Percentiles rank a stretch among this genome's conserved stretches.
phyloP scores from a whole-genome alignment of 2,113 vertebrate genomes.

The Sakesphorus luctuosus region DNA sequence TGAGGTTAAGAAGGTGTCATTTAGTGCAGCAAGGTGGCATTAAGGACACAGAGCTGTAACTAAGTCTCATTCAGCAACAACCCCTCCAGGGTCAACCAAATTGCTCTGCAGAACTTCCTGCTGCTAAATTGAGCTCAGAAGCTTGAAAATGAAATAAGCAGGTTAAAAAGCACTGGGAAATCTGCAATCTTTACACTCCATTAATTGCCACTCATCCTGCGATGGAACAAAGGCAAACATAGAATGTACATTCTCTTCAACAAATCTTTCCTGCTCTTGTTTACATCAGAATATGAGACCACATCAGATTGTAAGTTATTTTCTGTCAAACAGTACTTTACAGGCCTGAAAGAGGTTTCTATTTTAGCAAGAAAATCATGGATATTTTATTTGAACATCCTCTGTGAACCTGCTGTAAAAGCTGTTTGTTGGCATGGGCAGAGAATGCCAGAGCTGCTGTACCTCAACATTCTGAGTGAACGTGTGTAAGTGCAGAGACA shows the following conservation, averaged over 20 bases:
- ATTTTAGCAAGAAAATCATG: constrained; percentile 55
- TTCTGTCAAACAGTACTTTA: constrained; percentile 58
- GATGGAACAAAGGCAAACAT: constrained; percentile 46
- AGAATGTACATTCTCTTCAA: constrained; percentile 61
- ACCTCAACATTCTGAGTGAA: constrained; percentile 46
- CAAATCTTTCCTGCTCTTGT: constrained; percentile 39
- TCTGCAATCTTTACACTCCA: constrained; percentile 55
- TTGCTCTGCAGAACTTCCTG: constrained; percentile 65
- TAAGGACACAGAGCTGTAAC: constrained; percentile 51
- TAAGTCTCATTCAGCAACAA: constrained; percentile 36
- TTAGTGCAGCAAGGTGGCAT: constrained; percentile 37
- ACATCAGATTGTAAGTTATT: constrained; percentile 48
- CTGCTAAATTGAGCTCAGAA: constrained; percentile 74
- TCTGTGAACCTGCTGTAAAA: constrained; percentile 65
- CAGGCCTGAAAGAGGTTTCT: constrained; percentile 20
- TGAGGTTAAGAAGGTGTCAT: neutral
- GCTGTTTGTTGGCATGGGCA: constrained; percentile 66
- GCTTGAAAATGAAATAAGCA: constrained; percentile 54
- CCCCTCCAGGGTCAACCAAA: constrained; percentile 60
- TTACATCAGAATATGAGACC: constrained; percentile 43
- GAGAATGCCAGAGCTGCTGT: constrained; percentile 60
- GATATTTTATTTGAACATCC: constrained; percentile 75
- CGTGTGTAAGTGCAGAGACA: neutral
- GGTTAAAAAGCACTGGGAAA: constrained; percentile 48
- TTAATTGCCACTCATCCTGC: constrained; percentile 66